Conservation (phyloP, 2,888 invertebrate species). For the Euplexia lucipara region DNA sequence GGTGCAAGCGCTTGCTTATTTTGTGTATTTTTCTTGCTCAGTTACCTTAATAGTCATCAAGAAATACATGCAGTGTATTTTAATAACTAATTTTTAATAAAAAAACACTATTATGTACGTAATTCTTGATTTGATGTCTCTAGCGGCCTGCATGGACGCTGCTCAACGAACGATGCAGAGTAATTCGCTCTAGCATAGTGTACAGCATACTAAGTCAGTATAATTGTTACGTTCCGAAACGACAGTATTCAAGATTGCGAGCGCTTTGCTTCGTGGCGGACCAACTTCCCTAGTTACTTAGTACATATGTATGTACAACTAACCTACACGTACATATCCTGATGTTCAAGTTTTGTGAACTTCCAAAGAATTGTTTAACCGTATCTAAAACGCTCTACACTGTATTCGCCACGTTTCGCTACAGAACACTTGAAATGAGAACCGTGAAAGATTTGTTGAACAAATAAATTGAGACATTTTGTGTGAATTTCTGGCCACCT, state of each 20-base stretch:
- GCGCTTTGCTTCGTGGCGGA: slow-evolving; percentile 50
- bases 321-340: slow-evolving; percentile 53
- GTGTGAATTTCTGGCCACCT: slow-evolving; percentile 47
- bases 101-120: neutral
- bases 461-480: slow-evolving; percentile 43
- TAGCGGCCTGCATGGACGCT: neutral
- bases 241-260: slow-evolving; percentile 56
- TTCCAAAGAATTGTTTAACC: slow-evolving; percentile 66
- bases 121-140: neutral
- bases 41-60: no score
- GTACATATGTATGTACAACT: slow-evolving; percentile 39
- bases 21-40: no score
- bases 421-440: slow-evolving; percentile 68
- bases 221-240: slow-evolving; percentile 53
- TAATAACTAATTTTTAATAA: neutral
- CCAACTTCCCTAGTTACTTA: slow-evolving; percentile 60
- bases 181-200: slow-evolving; percentile 20
- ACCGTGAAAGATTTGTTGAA: slow-evolving; percentile 65
- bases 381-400: slow-evolving; percentile 67
- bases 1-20: no score
- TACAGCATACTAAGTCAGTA: slow-evolving; percentile 23
- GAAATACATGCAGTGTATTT: no score
- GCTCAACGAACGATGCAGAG: slow-evolving; percentile 26
- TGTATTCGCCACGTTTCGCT: slow-evolving; percentile 66
- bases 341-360: slow-evolving; percentile 65